Evolutionary conservation across 2,113 vertebrate genomes (phyloP), one percentile per base, ranked within the genome.

Genomic region (Pycnonotus jocosus): DNA sequence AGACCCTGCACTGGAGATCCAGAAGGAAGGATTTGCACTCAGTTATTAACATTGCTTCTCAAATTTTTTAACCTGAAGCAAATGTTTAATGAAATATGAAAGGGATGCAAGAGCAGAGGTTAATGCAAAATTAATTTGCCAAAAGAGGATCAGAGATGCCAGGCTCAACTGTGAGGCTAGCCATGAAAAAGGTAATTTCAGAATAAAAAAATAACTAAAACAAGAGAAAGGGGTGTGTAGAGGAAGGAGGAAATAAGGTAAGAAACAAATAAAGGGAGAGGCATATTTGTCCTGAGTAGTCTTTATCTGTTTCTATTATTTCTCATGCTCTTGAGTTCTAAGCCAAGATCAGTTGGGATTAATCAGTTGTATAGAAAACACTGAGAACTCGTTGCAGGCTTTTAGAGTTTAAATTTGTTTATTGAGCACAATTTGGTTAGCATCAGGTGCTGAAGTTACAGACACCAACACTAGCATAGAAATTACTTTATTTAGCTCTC

Each of bases 401-500:
- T 98, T 98, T 98, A 97, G 97, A 96, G 89, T 98, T 98, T 97
- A 98, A 97, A 98, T 97, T 97, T 98, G 97, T 98, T 98, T 97
- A 98, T 98, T 97, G 97, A 98, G 96, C 95, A 97, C 97, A 98
- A 97, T 98, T 98, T 98, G 89, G 94, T 97, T 97, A 98, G 96
- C 95, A 98, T 98, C 97, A 98, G 97, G 95, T 98, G 96, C 96
- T 98, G 90, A 97, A 98, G 96, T 98, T 98, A 96, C 92, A 97
- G 97, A 97, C 96, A 97, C 96, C 97, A 97, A 93, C 96, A 97
- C 96, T 95, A 98, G 98, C 97, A 98, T 98, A 97, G 97, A 98
- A 98, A 98, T 98, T 97, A 97, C 97, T 98, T 98, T 98, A 98
- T 98, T 98, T 98, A 98, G 97, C 87, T 98, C 97, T 96, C 97